phyloP scores from a whole-genome alignment of 2,113 vertebrate genomes.

The Monarcha castaneiventris region DNA sequence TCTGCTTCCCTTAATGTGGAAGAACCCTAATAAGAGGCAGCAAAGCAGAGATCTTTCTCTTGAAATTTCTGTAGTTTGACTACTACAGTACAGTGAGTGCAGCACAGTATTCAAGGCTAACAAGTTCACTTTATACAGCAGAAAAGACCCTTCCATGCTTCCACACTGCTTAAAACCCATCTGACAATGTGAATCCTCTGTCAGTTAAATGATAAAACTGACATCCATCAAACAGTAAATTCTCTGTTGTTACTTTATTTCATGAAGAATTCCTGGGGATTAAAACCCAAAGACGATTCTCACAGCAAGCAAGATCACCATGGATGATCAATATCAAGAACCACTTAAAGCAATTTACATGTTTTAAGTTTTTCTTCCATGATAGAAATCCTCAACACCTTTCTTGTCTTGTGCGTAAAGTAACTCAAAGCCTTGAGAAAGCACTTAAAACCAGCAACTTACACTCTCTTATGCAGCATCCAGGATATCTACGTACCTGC shows the following conservation, averaged over 20 bases:
- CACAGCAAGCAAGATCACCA: conserved; percentile 10
- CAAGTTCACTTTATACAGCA: neutral
- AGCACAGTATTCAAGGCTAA: neutral
- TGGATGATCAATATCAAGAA: conserved; percentile 23
- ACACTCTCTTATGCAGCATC: neutral
- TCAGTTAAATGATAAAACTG: conserved; percentile 24
- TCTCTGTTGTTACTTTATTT: neutral
- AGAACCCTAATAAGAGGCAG: neutral
- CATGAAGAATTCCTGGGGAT: conserved; percentile 33
- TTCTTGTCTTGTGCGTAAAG: conserved; percentile 26
- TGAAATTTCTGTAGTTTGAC: neutral
- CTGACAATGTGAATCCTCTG: conserved; percentile 12
- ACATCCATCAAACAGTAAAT: conserved; percentile 35
- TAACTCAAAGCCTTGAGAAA: conserved; percentile 51
- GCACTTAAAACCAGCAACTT: conserved; percentile 3
- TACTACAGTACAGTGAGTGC: neutral
- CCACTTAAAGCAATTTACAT: neutral
- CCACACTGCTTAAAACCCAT: neutral
- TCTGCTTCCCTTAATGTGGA: neutral
- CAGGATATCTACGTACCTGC: neutral
- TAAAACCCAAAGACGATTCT: conserved; percentile 16
- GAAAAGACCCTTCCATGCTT: neutral
- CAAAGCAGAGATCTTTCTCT: neutral
- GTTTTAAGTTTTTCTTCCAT: conserved; percentile 26
- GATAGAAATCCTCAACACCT: conserved; percentile 24